Evolutionary conservation across 2,888 invertebrate genomes (phyloP), one percentile per base, ranked within the genome.

Genomic region (Oasisia sp.): DNA sequence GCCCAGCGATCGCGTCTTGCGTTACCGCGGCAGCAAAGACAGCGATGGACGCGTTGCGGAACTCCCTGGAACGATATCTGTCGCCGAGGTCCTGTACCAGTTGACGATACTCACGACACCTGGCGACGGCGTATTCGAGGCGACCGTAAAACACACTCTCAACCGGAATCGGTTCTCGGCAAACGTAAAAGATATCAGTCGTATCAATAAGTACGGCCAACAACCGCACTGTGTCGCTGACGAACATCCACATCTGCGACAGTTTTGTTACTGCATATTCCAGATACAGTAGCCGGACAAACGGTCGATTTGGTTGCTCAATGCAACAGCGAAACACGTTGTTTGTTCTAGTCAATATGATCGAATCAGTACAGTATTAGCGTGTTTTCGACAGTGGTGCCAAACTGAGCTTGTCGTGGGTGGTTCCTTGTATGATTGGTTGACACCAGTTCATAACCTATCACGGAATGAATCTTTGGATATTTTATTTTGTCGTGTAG

Each of bases 11-110:
- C 45, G 97, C 3, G 96, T 99, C 93, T 95, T 98, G 8, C 97
- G 97, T 92, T 99, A 98, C 95, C 97, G 97, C 91, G 97, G 97
- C 89, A 98, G 98, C 91, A 97, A 97, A 14, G 99, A 99, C 96
- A 96, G 96, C 0, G 99, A 99, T 95, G 99, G 99, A 0, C 98
- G 98, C 94, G 97, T 98, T 0, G 98, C 98, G 0, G 98, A 98
- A 95, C 97, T 99, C 94, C 97, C 97, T 0, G 97, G 97, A 44
- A 96, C 97, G 93, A 97, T 98, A 3, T 95, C 96, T 32, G 95
- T 97, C 0, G 97, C 97, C 0, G 97, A 97, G 45, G 97, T 98
- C 92, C 97, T 98, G 93, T 98, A 98, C 96, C 98, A 99, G 95
- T 96, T 99, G 27, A 98, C 98, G 97, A 97, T 98, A 27, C 93